A percentile compares a stretch with the other conserved stretches of the same genome.
phyloP scores from a whole-genome alignment of 2,797 vertebrate species.

The Pipistrellus nathusii region DNA sequence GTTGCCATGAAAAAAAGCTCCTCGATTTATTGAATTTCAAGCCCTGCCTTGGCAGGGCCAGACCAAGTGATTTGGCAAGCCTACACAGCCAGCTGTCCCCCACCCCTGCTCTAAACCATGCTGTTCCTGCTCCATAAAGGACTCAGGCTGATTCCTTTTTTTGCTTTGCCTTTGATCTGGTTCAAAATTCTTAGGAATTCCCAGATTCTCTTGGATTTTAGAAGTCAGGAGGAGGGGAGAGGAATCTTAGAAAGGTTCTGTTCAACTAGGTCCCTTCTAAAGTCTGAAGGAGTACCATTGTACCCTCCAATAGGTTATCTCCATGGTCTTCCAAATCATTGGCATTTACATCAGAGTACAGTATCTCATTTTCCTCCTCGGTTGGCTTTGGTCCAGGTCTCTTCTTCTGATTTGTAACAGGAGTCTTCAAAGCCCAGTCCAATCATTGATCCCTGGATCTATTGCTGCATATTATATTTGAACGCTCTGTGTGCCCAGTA shows the following conservation, averaged over 20 bases:
- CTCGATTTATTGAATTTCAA: too few species aligned
- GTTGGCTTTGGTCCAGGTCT: not conserved
- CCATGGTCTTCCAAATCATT: not conserved
- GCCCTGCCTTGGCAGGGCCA: too few species aligned
- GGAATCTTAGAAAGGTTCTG: not conserved
- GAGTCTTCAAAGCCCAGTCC: not conserved
- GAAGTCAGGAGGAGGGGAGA: not conserved
- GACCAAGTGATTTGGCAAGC: too few species aligned
- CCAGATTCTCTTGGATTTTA: slow-evolving; percentile 32
- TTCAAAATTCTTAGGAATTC: slow-evolving; percentile 1
- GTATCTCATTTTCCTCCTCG: not conserved
- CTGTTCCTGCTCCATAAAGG: not conserved
- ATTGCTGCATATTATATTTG: not conserved
- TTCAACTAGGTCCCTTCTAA: not conserved
- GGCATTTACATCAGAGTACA: not conserved
- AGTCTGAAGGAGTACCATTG: not conserved
- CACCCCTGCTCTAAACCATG: not conserved
- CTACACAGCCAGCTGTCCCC: too few species aligned
- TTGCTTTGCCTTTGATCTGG: slow-evolving; percentile 40
- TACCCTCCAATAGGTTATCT: not conserved
- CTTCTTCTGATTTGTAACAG: not conserved
- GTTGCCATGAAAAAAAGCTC: too few species aligned
- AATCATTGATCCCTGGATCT: not conserved
- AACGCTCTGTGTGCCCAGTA: not conserved
- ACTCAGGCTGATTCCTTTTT: not conserved